Conservation (phyloP, 2,888 invertebrate species). For the Anodontia alba region DNA sequence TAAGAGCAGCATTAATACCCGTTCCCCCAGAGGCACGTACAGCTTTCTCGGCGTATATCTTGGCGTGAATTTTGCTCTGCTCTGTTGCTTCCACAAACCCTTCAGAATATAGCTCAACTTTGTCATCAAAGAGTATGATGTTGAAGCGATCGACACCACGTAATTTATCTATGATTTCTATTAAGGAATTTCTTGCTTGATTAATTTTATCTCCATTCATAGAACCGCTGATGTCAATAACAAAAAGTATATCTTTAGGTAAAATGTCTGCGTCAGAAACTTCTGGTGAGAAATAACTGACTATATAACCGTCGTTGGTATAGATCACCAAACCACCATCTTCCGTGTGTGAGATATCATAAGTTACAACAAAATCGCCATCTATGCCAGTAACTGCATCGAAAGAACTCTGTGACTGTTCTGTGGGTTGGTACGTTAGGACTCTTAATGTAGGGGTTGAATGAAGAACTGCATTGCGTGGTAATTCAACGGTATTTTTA, state of each 20-base stretch:
- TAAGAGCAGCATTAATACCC: neutral
- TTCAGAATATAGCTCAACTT: neutral
- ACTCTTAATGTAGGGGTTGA: neutral
- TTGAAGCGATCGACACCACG: neutral
- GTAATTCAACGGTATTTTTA: neutral
- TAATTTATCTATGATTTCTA: neutral
- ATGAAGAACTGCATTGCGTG: neutral
- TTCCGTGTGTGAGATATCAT: slow-evolving; percentile 9
- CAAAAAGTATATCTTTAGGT: slow-evolving; percentile 29
- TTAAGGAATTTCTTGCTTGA: neutral
- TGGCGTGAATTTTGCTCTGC: neutral
- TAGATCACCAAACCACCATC: slow-evolving; percentile 26
- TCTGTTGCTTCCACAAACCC: neutral
- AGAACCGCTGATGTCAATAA: slow-evolving; percentile 36
- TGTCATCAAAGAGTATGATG: neutral
- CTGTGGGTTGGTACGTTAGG: neutral
- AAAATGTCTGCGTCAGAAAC: slow-evolving; percentile 24
- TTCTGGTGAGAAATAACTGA: slow-evolving; percentile 25
- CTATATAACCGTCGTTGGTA: slow-evolving; percentile 23
- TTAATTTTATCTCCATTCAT: slow-evolving; percentile 6
- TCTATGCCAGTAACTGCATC: neutral
- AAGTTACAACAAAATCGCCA: slow-evolving; percentile 2
- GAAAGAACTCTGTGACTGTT: neutral
- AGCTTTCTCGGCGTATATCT: neutral
- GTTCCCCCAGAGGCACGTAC: neutral